Evolutionary conservation across 1,140 invertebrate species (phyloP).

Genomic region (Calephelis virginiensis): DNA sequence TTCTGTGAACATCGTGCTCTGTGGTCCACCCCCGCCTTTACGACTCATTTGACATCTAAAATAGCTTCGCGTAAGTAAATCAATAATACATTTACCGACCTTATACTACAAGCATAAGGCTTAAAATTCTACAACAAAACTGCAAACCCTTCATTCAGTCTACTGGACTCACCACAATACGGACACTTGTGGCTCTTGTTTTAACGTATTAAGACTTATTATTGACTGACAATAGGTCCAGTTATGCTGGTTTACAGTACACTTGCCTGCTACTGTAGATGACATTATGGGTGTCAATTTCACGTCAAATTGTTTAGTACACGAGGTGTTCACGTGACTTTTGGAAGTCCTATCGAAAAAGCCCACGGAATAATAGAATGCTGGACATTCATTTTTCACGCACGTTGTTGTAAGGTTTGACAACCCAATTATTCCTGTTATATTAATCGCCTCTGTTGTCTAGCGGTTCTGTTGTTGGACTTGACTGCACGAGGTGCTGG

Average conservation of each 20-base stretch:
- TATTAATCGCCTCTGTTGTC: too few species aligned
- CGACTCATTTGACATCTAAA: conserved; percentile 43
- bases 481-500: too few species aligned
- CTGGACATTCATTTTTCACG: too few species aligned
- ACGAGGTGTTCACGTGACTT: conserved; percentile 28
- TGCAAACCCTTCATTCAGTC: not conserved
- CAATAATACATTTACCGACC: conserved; percentile 3
- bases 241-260: conserved; percentile 22
- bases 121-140: conserved; percentile 19
- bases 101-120: conserved; percentile 23
- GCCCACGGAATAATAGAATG: too few species aligned
- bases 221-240: conserved; percentile 17
- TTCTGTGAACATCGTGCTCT: conserved; percentile 23
- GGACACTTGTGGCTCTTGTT: conserved; percentile 19
- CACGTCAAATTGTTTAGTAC: conserved; percentile 20
- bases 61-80: conserved; percentile 31
- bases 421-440: too few species aligned
- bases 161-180: not conserved
- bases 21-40: conserved; percentile 23
- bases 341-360: too few species aligned
- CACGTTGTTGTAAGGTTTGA: too few species aligned
- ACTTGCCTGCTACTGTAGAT: conserved; percentile 28
- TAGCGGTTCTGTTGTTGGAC: too few species aligned
- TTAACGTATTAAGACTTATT: conserved; percentile 18
- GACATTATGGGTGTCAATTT: conserved; percentile 39